Percentiles rank a stretch among this genome's conserved stretches.
phyloP scores from a whole-genome alignment of 2,113 vertebrate genomes.

The Onychostruthus taczanowskii region DNA sequence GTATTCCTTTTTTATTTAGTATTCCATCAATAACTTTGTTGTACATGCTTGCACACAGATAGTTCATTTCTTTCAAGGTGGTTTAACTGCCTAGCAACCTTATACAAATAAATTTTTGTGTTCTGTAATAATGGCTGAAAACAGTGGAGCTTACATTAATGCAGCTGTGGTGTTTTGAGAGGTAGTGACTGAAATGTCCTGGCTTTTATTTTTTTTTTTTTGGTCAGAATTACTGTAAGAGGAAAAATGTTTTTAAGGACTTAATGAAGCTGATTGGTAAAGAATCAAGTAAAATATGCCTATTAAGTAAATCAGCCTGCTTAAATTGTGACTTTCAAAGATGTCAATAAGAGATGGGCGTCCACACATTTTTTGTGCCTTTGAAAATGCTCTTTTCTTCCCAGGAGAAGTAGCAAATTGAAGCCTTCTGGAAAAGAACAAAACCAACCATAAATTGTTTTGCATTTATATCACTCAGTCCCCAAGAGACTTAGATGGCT shows the following conservation, averaged over 20 bases:
- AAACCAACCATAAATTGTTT: not conserved
- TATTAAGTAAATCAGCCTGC: not conserved
- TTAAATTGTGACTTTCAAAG: not conserved
- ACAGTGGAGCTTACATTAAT: not conserved
- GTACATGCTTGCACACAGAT: constrained; percentile 17
- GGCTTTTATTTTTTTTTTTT: not conserved
- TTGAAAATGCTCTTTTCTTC: constrained; percentile 24
- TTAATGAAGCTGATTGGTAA: not conserved
- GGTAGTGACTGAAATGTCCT: not conserved
- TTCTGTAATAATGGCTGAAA: not conserved
- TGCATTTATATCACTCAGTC: not conserved
- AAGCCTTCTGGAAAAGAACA: not conserved
- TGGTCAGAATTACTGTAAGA: not conserved
- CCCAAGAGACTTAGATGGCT: not conserved
- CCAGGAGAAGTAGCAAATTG: not conserved
- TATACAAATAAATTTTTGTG: constrained; percentile 32
- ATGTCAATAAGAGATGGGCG: rapidly evolving
- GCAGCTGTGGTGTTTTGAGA: not conserved
- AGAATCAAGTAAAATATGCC: not conserved
- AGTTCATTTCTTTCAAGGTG: constrained; percentile 29
- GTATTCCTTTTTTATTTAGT: not conserved
- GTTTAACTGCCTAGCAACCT: constrained; percentile 54
- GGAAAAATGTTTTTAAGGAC: not conserved
- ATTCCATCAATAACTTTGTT: constrained; percentile 52
- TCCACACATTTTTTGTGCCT: not conserved